Evolutionary conservation across 2,888 invertebrate species (phyloP), one percentile per base, ranked within the genome.

Genomic region (Microchrysa polita): DNA sequence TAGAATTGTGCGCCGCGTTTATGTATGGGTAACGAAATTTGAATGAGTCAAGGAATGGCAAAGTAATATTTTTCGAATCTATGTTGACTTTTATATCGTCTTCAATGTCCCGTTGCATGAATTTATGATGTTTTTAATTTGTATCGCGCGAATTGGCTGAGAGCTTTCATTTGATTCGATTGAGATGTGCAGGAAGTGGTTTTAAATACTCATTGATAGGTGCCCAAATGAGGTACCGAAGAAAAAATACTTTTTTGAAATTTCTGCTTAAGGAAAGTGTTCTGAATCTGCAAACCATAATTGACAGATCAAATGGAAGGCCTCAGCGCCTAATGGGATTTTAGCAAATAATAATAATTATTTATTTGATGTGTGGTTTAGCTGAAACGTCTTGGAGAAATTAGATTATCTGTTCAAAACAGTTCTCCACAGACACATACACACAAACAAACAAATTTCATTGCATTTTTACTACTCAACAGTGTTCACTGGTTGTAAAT

Each of bases 381-480:
- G 4, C 14, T 48, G 14, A 48, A 48, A 48, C 2, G 48, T 34
- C 4, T 34, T 34, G 27, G 27, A 34, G 27, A 48, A n/a, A n/a
- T n/a, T n/a, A n/a, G n/a, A n/a, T n/a, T n/a, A 48, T 48, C 16
- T 48, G 48, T 48, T 48, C 48, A 48, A 48, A 55, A 55, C 22
- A 20, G 18, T 55, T 10, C 18, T 20, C 55, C 18, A 10, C 18
- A 53, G 9, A 34, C 27, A 5, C 27, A 34, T 7, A 34, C 27
- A 34, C 27, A 34, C 27, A 34, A 5, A 34, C 27, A 34, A 2
- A 34, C 27, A 34, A 34, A 34, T 34, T 1, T 20, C 7, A 69
- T n/a, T 18, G 40, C 69, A 69, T 69, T 69, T 69, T 18, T 52
- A 22, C 23, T 20, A 55, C 55, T 55, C 57, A 40, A 55, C 57